These are phyloP conservation scores for Sarotherodon lohbergeri DNA, from an alignment of 2,113 vertebrate species.

Conservation along the genomic window DNA sequence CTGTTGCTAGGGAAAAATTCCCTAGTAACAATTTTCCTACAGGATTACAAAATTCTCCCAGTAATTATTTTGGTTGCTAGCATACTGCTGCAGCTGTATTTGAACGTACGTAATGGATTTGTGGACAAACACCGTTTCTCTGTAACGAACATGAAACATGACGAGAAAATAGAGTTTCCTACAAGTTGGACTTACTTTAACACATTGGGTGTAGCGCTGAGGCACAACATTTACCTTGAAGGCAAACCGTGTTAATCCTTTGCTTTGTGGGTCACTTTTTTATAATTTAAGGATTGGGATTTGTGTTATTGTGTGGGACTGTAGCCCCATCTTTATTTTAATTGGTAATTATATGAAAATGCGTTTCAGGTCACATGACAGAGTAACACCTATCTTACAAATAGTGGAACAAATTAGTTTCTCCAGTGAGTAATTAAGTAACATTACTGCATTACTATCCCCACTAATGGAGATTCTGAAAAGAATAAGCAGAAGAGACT, in stretches of 20 bases:
- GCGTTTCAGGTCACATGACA: not conserved
- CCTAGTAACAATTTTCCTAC: not conserved
- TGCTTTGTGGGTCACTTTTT: not conserved
- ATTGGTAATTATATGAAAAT: not conserved
- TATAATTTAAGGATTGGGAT: not conserved
- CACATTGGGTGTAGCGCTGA: not conserved
- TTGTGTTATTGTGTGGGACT: rapidly evolving
- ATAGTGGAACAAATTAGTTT: rapidly evolving
- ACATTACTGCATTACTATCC: not conserved
- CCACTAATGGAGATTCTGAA: not conserved
- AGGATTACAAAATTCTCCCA: rapidly evolving
- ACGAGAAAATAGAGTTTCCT: rapidly evolving
- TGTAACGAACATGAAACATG: not conserved
- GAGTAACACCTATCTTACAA: not conserved
- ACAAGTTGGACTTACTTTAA: not conserved
- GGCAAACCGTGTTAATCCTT: rapidly evolving
- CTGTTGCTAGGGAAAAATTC: rapidly evolving
- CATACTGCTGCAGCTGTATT: not conserved
- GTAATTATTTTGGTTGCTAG: not conserved
- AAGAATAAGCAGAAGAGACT: not conserved
- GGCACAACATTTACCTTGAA: not conserved
- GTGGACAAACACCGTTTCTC: rapidly evolving
- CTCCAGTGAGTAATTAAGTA: not conserved
- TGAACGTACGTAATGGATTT: rapidly evolving
- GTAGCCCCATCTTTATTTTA: rapidly evolving